A percentile compares a stretch with the other conserved stretches of the same genome.
Conservation (phyloP, 2,797 vertebrate genomes). For the Petrocephalus sullivani region DNA sequence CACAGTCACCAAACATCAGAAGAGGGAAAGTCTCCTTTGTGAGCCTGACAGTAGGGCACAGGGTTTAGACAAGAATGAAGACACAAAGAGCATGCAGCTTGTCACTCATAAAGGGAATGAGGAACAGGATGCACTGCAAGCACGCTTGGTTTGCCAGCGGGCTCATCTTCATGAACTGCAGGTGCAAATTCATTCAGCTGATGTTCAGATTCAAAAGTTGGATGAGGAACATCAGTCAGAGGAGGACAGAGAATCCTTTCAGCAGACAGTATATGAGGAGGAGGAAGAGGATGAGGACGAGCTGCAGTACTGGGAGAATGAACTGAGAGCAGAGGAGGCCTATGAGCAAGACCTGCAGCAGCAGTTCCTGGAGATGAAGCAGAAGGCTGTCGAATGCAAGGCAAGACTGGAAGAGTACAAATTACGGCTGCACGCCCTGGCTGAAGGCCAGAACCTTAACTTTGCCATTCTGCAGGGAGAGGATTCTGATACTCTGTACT, state of each 20-base stretch:
- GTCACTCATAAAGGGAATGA: neutral
- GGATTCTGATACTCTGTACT: neutral
- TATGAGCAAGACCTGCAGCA: slow-evolving; percentile 58
- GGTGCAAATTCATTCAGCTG: slow-evolving; percentile 36
- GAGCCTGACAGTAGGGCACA: slow-evolving; percentile 27
- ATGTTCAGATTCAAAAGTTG: slow-evolving; percentile 50
- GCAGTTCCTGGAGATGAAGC: slow-evolving; percentile 62
- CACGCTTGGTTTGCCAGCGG: slow-evolving; percentile 49
- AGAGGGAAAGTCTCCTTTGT: slow-evolving; percentile 54
- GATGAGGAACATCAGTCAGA: slow-evolving; percentile 42
- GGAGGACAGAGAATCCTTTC: slow-evolving; percentile 32
- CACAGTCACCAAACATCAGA: slow-evolving; percentile 45
- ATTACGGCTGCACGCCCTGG: slow-evolving; percentile 40
- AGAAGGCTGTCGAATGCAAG: slow-evolving; percentile 55
- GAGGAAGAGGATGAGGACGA: slow-evolving; percentile 54
- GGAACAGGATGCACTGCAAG: slow-evolving; percentile 37
- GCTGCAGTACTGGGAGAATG: slow-evolving; percentile 65
- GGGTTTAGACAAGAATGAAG: slow-evolving; percentile 38
- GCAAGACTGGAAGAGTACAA: slow-evolving; percentile 56
- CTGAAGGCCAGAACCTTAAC: slow-evolving; percentile 26
- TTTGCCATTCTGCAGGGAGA: neutral
- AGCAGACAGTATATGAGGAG: slow-evolving; percentile 32
- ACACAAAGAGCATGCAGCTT: slow-evolving; percentile 34
- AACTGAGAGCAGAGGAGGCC: slow-evolving; percentile 60
- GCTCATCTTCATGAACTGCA: slow-evolving; percentile 51